These are phyloP conservation scores for Lepus oiostolus DNA, from an alignment of 2,797 vertebrate species.

Conservation along the genomic window DNA sequence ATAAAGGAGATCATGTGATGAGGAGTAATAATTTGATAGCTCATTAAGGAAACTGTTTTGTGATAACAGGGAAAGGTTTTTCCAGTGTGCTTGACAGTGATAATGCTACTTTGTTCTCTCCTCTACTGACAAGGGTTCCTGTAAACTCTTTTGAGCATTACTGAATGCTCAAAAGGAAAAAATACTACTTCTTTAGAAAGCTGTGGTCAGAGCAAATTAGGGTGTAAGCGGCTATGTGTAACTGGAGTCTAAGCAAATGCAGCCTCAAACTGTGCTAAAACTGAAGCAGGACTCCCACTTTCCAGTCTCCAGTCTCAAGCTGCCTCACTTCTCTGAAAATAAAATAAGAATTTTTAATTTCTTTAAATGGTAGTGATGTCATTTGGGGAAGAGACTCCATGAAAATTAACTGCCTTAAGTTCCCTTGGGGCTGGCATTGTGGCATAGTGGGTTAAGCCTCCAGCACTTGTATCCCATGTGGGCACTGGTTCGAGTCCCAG, in stretches of 20 bases:
- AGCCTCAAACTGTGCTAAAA: not conserved
- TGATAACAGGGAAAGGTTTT: constrained; percentile 58
- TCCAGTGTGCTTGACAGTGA: constrained; percentile 61
- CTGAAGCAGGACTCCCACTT: not conserved
- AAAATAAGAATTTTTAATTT: not conserved
- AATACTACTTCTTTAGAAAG: constrained; percentile 23
- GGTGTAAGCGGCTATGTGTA: not conserved
- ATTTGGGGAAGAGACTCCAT: not conserved
- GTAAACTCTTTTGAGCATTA: not conserved
- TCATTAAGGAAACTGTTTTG: constrained; percentile 77
- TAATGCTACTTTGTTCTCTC: constrained; percentile 19
- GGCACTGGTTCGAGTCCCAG: too few species aligned
- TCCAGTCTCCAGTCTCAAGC: not conserved
- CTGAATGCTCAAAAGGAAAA: not conserved
- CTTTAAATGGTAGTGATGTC: not conserved
- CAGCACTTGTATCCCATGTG: too few species aligned
- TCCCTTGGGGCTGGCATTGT: not conserved
- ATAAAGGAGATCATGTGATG: constrained; percentile 22
- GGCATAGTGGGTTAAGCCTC: too few species aligned
- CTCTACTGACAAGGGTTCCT: not conserved
- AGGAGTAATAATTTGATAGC: constrained; percentile 58
- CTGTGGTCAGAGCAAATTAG: not conserved
- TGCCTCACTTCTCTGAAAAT: not conserved
- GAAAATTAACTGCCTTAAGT: not conserved
- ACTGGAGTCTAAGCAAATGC: not conserved